phyloP scores from a whole-genome alignment of 1,140 invertebrate genomes.

The Sycophila sp. region DNA sequence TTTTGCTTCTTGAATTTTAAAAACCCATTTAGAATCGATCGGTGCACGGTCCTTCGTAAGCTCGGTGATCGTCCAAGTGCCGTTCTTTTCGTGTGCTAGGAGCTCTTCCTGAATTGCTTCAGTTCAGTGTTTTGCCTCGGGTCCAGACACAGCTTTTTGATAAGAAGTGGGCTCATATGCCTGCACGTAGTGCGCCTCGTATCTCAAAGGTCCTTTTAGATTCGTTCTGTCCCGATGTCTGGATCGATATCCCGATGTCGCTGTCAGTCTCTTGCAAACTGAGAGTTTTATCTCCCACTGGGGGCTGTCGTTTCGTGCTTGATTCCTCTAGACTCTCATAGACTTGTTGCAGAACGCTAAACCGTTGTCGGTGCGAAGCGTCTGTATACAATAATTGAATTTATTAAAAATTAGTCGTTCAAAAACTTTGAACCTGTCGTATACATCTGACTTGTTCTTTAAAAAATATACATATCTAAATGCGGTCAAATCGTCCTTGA shows the following conservation, averaged over 20 bases:
- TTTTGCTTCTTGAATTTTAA: background rate
- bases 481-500: conserved; percentile 20
- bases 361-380: conserved; percentile 46
- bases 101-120: no score
- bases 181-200: no score
- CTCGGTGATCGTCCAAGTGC: no score
- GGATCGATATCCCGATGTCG: no score
- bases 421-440: conserved; percentile 42
- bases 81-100: no score
- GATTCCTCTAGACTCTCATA: conserved; percentile 37
- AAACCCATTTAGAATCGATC: background rate
- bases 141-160: no score
- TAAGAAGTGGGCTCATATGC: no score
- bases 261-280: conserved; percentile 42
- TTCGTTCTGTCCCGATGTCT: no score
- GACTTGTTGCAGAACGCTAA: conserved; percentile 45
- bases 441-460: conserved; percentile 50
- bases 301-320: conserved; percentile 40
- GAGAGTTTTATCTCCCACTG: conserved; percentile 54
- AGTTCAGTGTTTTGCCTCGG: no score
- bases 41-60: background rate
- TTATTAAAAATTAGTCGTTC: conserved; percentile 40
- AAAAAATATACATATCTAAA: conserved; percentile 53
- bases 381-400: conserved; percentile 41
- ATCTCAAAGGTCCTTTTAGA: no score